Percentiles rank a stretch among this genome's conserved stretches.
phyloP scores from a whole-genome alignment of 35 echinoderm and acorn worm species.

The Chiridota heheva region DNA sequence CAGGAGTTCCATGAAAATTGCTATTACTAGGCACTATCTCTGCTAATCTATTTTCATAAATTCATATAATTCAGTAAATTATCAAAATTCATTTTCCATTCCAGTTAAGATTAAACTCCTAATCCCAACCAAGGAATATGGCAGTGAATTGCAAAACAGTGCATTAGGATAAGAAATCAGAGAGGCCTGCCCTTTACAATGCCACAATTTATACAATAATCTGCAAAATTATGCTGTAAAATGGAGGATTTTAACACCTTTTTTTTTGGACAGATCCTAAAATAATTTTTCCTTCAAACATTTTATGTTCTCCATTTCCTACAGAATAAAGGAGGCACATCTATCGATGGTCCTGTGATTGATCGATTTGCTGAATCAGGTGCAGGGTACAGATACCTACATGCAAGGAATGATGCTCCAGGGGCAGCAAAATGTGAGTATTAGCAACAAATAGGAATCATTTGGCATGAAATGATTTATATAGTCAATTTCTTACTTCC shows the following conservation, averaged over 20 bases:
- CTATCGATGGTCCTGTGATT: constrained; percentile 97
- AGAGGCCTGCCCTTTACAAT: too few relatives aligned
- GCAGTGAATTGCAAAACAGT: too few relatives aligned
- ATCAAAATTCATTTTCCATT: too few relatives aligned
- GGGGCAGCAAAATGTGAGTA: constrained; percentile 72
- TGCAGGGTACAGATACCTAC: constrained; percentile 91
- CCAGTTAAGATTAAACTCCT: too few relatives aligned
- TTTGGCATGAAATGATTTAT: background rate
- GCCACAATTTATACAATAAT: too few relatives aligned
- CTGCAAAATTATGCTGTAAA: background rate
- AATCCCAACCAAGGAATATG: too few relatives aligned
- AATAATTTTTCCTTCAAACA: background rate
- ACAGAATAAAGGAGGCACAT: constrained; percentile 91
- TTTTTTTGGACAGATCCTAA: background rate
- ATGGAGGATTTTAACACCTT: background rate
- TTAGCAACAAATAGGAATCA: background rate
- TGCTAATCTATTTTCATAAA: too few relatives aligned
- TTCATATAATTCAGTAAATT: too few relatives aligned
- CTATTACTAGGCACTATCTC: too few relatives aligned
- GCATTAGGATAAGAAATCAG: too few relatives aligned
- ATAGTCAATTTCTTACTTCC: background rate
- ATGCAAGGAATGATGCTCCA: constrained; percentile 90
- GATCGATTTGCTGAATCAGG: constrained; percentile 97
- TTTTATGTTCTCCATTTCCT: constrained; percentile 30
- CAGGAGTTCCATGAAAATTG: too few relatives aligned